A percentile compares a stretch with the other conserved stretches of the same genome.
phyloP scores from a whole-genome alignment of 2,888 invertebrate genomes.

The Eueremaeus valkanovi region DNA sequence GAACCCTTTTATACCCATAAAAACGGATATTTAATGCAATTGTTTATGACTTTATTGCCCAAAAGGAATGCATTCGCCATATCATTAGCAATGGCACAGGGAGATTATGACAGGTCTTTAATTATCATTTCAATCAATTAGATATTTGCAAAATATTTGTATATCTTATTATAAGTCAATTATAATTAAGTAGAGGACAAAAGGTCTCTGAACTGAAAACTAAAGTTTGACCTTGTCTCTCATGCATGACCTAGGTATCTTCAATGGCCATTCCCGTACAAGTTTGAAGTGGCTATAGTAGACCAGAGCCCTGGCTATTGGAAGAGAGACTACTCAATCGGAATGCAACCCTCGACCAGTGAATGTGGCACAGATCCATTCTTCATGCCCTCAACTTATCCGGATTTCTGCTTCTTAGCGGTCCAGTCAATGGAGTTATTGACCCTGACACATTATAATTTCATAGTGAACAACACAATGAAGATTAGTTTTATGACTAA shows the following conservation, averaged over 20 bases:
- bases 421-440: conserved; percentile 41
- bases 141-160: too few relatives aligned
- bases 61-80: conserved; percentile 40
- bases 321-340: conserved; percentile 36
- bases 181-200: too few relatives aligned
- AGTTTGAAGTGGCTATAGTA: conserved; percentile 45
- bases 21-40: conserved; percentile 47
- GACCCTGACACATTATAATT: conserved; percentile 40
- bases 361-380: conserved; percentile 42
- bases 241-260: conserved; percentile 18
- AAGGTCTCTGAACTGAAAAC: too few relatives aligned
- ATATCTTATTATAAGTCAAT: too few relatives aligned
- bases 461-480: conserved; percentile 36
- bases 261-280: conserved; percentile 46
- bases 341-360: conserved; percentile 38
- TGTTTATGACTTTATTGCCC: conserved; percentile 42
- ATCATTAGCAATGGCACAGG: conserved; percentile 40
- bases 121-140: too few relatives aligned
- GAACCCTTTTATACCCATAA: conserved; percentile 47
- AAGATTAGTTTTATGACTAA: conserved; percentile 38
- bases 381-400: conserved; percentile 37
- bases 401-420: conserved; percentile 40
- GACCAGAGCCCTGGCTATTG: conserved; percentile 43
- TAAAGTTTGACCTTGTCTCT: neutral
- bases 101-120: conserved; percentile 42